Evolutionary conservation across 2,113 vertebrate genomes (phyloP).

Genomic region (Rhineura floridana): DNA sequence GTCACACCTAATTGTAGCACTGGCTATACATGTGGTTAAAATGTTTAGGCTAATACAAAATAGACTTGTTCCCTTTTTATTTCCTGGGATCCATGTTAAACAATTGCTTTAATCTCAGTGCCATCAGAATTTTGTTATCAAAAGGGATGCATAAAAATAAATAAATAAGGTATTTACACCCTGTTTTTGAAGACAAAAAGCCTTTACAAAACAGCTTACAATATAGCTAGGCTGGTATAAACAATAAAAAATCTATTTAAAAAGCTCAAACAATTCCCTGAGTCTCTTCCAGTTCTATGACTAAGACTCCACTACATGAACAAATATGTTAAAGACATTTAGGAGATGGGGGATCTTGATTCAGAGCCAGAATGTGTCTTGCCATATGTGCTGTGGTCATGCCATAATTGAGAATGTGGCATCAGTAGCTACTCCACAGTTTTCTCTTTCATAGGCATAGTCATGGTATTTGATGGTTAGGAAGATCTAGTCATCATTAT

Average conservation of each 20-base stretch:
- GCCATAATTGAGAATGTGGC: neutral
- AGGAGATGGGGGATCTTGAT: neutral
- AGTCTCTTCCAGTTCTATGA: neutral
- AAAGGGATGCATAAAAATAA: neutral
- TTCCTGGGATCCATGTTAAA: neutral
- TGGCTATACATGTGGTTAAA: neutral
- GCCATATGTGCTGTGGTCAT: neutral
- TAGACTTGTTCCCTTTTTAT: neutral
- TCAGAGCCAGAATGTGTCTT: neutral
- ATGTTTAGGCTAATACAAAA: conserved; percentile 10
- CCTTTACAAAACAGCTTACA: neutral
- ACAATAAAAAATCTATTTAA: neutral
- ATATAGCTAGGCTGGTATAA: neutral
- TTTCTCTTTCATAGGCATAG: too few species aligned
- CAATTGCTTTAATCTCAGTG: neutral
- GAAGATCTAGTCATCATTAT: neutral
- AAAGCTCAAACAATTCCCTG: neutral
- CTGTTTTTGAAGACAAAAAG: neutral
- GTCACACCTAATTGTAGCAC: neutral
- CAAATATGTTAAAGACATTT: neutral
- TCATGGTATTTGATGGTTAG: neutral
- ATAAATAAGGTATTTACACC: neutral
- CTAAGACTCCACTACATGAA: neutral
- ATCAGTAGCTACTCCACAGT: neutral
- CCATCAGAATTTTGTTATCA: neutral